Base-by-base conservation (phyloP, 2,113 vertebrate genomes). In the Mirza zaza region DNA sequence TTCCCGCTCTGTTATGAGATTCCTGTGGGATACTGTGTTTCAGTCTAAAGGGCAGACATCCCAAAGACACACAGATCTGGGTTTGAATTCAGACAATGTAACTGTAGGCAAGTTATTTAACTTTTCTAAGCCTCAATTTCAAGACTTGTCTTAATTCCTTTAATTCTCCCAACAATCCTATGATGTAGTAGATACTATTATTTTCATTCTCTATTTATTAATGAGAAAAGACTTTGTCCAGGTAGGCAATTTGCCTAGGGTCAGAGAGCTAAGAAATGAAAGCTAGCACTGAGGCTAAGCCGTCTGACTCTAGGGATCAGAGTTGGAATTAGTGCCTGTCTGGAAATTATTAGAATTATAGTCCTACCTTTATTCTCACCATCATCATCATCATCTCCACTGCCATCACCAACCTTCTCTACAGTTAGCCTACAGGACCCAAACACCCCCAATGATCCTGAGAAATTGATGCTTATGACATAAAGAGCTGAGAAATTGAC, bases 61-160 rank as follows among this genome's bases (percentile, higher is more conserved):
- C 45, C 20, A 3, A n/a, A 94, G 42, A 73, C n/a, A 89, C 14
- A 63, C 6, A 76, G 29, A 63, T 75, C 34, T 50, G 80, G 42
- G 84, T 81, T 34, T 92, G 57, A 90, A 87, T 85, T 55, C 61
- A 94, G 45, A 91, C 6, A 21, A 75, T 6, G 25, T 52, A 70
- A 83, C 15, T 13, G 4, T 20, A 2, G 13, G 3, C 36, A 83
- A 76, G 29, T 87, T 90, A 95, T 61, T 73, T 93, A 83, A 95
- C 21, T 92, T 92, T 79, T 52, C 50, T 95, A 96, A 94, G n/a
- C 27, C 14, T 91, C 73, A 75, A 45, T 86, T 89, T 93, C 87
- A 55, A 55, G 17, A 55, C 52, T 6, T n/a, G 0, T 42, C 50
- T 95, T 87, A 86, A 93, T 61, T 91, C 83, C 52, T 29, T 36